Base-by-base conservation (phyloP, 2,113 vertebrate species). In the Erythrocercus mccallii region DNA sequence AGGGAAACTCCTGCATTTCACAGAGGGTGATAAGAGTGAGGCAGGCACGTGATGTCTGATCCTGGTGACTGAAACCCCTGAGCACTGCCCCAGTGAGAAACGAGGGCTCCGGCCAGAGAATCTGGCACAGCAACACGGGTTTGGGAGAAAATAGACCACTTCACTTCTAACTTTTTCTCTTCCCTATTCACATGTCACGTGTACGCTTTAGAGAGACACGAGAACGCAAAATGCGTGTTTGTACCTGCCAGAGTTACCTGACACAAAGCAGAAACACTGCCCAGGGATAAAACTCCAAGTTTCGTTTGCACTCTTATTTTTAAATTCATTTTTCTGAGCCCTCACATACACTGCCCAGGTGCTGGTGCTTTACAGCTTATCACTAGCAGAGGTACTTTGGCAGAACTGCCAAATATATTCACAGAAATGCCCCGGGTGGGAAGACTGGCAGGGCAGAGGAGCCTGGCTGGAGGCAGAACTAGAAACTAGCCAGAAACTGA, bases 181-280 rank as follows among this genome's bases (percentile, higher is more conserved):
- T 16, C 33, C 71, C 23, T 72, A 23, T 37, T 47, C 60, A 25
- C 11, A 3, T 21, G 27, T 58, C 37, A 69, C 15, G 16, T 15
- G 24, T 37, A 27, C 0, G 0, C 44, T 81, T 35, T 62, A 56
- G 50, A 72, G 76, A 95, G 50, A 85, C 70, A 44, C 0, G 24
- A 42, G 76, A 85, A 28, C 0, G 12, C 3, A 51, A 58, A 68
- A 58, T 10, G 47, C 94, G 27, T 33, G 95, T 78, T 91, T 71
- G 72, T 71, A 68, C 93, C 60, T 90, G 96, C 20, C 66, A 8
- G 13, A 78, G 54, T 10, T 82, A 51, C 85, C 82, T 28, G 71
- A 45, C 23, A 24, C 31, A 27, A 51, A 51, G 30, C 69, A 84
- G 57, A 83, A 94, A 40, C 68, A 8, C 74, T 51, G 68, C 71